phyloP scores from a whole-genome alignment of 2,797 vertebrate species.

The Nannoperca australis region DNA sequence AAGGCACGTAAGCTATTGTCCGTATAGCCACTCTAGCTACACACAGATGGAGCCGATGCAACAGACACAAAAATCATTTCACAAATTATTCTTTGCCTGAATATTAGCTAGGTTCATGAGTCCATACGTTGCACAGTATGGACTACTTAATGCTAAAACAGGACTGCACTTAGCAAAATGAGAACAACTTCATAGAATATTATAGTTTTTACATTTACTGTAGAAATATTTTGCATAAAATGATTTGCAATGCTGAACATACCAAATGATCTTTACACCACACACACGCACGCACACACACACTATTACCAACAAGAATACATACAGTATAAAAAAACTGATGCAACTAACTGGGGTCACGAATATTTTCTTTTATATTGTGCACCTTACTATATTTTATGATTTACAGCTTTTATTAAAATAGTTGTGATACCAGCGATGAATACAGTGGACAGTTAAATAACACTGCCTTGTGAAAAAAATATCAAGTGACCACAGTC shows the following conservation, averaged over 20 bases:
- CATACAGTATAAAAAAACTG: conserved; percentile 77
- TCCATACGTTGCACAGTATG: conserved; percentile 65
- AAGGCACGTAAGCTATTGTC: conserved; percentile 80
- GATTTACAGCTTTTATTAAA: conserved; percentile 67
- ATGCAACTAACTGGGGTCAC: conserved; percentile 55
- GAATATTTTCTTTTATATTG: conserved; percentile 47
- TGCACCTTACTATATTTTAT: conserved; percentile 48
- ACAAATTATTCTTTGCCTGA: conserved; percentile 50
- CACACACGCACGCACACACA: conserved; percentile 51
- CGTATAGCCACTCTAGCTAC: conserved; percentile 62
- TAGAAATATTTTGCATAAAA: conserved; percentile 83
- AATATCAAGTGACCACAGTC: conserved; percentile 58
- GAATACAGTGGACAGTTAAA: conserved; percentile 37
- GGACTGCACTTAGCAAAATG: conserved; percentile 74
- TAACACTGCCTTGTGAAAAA: conserved; percentile 49
- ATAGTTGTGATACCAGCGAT: conserved; percentile 57
- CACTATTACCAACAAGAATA: conserved; percentile 60
- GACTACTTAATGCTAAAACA: conserved; percentile 83
- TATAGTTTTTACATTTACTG: conserved; percentile 67
- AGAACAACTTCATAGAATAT: conserved; percentile 69
- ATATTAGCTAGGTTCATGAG: conserved; percentile 44
- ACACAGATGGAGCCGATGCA: conserved; percentile 65
- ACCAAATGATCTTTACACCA: conserved; percentile 60
- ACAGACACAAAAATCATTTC: conserved; percentile 41
- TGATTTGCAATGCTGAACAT: conserved; percentile 64